These are phyloP conservation scores for Sphyrna mokarran DNA, from an alignment of 2,113 vertebrate species.

Conservation along the genomic window DNA sequence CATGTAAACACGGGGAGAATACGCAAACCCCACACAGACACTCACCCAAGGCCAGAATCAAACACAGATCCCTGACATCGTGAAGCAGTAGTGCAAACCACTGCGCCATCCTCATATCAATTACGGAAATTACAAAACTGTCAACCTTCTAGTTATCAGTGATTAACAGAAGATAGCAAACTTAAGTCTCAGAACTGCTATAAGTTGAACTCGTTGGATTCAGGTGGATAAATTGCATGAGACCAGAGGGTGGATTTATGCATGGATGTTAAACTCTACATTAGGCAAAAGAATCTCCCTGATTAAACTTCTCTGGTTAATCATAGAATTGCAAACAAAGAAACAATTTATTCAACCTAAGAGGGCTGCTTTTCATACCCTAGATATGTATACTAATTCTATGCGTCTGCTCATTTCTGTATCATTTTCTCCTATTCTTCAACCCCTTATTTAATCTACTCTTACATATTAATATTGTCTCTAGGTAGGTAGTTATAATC, in stretches of 20 bases:
- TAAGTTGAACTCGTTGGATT: not conserved
- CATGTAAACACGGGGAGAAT: too few species aligned
- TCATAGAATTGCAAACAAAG: not conserved
- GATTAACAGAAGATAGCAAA: not conserved
- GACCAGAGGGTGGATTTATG: not conserved
- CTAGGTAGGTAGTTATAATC: too few species aligned
- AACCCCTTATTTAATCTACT: not conserved
- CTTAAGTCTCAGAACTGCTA: not conserved
- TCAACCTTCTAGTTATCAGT: not conserved
- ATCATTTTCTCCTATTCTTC: not conserved
- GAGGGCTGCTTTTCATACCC: not conserved
- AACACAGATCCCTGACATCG: too few species aligned
- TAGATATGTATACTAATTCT: not conserved
- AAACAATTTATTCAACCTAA: not conserved
- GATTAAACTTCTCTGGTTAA: not conserved
- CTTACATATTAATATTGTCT: not conserved
- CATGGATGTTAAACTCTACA: not conserved
- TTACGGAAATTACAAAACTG: not conserved
- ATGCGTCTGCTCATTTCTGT: not conserved
- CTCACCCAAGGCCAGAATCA: too few species aligned
- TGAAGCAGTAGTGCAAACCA: too few species aligned
- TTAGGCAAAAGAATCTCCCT: not conserved
- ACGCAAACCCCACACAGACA: too few species aligned
- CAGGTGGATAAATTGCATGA: not conserved
- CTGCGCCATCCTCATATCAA: not conserved